Evolutionary conservation across 2,113 vertebrate species (phyloP), one percentile per base, ranked within the genome.

Genomic region (Grallaria varia): DNA sequence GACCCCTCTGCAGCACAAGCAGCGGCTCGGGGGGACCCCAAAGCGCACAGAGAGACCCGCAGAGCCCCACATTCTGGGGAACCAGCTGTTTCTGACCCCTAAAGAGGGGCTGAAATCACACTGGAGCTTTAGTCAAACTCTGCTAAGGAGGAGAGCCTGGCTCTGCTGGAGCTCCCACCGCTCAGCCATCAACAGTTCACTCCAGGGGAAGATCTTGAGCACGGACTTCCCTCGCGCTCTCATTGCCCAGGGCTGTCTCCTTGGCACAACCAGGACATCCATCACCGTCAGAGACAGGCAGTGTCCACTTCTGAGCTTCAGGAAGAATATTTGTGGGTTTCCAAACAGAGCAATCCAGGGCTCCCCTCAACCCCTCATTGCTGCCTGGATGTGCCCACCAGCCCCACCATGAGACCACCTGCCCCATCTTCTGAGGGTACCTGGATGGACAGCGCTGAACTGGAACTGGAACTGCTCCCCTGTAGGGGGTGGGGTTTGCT

Each of bases 301-400:
- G 0, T 0, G 1, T 18, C 21, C 9, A 7, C 37, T 93, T 78
- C 77, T 39, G 49, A 93, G 50, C 40, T 42, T 91, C 66, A 76
- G 74, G 52, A 79, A 55, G 72, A 66, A 84, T 87, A 64, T 47
- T 6, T 28, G 3, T 45, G 15, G 12, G 24, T 69, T 80, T 71
- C 58, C n/a, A 88, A 79, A 6, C 0, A 0, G 2, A 84, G 11
- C 10, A 59, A 40, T 45, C 7, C 28, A 59, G 56, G 23, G 14
- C 24, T 81, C 27, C 62, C 45, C 49, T 55, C 4, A 47, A 21
- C 35, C 67, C 21, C 58, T 49, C 33, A 13, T 4, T 3, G 6
- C 58, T 45, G 40, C 33, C 33, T 9, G 16, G 14, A 40, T 49
- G 19, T 63, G 42, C 45, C 11, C n/a, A 10, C 4, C 4, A 19